Evolutionary conservation across 1,140 invertebrate species (phyloP).

Genomic region (Zaprionus camerounensis): DNA sequence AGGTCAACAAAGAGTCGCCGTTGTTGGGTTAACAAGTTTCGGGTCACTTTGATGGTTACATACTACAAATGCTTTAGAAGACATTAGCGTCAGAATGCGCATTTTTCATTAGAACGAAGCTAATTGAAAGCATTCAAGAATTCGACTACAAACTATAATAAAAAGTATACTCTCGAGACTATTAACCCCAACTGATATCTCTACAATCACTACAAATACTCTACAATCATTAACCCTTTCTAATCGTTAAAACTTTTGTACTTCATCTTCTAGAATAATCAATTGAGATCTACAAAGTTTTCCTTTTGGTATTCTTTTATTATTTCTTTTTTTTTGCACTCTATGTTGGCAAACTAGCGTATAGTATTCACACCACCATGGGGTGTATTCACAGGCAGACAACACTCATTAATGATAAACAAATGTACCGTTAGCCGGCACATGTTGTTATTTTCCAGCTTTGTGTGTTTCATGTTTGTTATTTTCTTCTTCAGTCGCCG

Average conservation of each 20-base stretch:
- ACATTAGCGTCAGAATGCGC: constrained; percentile 26
- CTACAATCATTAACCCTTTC: constrained; percentile 1
- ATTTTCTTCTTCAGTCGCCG: constrained; percentile 17
- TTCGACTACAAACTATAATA: not conserved
- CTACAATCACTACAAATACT: not conserved
- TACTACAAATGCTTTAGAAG: not conserved
- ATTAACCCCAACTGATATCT: not conserved
- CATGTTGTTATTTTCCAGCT: constrained; percentile 44
- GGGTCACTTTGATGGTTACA: constrained; percentile 20
- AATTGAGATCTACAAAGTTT: not conserved
- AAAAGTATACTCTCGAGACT: not conserved
- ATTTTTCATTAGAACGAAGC: constrained; percentile 38
- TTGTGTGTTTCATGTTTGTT: constrained; percentile 28
- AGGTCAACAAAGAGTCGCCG: constrained; percentile 7
- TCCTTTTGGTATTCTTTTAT: not conserved
- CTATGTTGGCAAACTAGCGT: not conserved
- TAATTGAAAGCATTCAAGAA: constrained; percentile 33
- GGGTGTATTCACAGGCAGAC: constrained; percentile 9
- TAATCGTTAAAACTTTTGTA: not conserved
- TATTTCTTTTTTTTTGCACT: constrained; percentile 2
- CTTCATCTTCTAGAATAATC: not conserved
- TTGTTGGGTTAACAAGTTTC: constrained; percentile 12
- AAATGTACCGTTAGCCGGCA: constrained; percentile 50
- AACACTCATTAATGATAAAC: constrained; percentile 59
- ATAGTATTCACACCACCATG: not conserved